These are phyloP conservation scores for Acanthacorydalis orientalis DNA, from an alignment of 2,888 invertebrate species.

Conservation along the genomic window DNA sequence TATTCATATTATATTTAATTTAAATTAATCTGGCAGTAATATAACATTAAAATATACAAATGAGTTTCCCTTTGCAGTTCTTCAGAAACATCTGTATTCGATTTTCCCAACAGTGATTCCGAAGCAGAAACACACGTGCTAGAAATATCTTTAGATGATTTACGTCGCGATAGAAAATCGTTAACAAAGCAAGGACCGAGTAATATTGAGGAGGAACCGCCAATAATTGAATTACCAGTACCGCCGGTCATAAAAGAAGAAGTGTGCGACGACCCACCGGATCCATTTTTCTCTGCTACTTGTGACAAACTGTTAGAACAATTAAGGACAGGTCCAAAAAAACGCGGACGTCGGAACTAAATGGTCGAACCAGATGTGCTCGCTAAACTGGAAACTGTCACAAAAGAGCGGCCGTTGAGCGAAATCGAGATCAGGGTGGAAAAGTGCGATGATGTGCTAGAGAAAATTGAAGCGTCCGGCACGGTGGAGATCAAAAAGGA, in stretches of 20 bases:
- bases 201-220: constrained; percentile 25
- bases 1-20: too few relatives aligned
- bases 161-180: constrained; percentile 35
- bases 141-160: constrained; percentile 53
- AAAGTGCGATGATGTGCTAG: neutral
- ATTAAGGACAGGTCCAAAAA: constrained; percentile 42
- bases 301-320: constrained; percentile 70
- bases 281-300: constrained; percentile 46
- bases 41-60: too few relatives aligned
- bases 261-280: constrained; percentile 24
- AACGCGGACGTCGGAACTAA: constrained; percentile 36
- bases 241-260: constrained; percentile 16
- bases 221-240: constrained; percentile 18
- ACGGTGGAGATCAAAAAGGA: constrained; percentile 6
- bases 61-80: constrained; percentile 36
- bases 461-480: neutral
- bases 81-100: constrained; percentile 46
- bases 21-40: too few relatives aligned
- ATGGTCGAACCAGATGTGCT: constrained; percentile 17
- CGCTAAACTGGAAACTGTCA: constrained; percentile 18
- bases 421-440: constrained; percentile 12
- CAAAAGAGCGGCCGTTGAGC: constrained; percentile 15
- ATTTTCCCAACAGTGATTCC: constrained; percentile 43
- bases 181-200: constrained; percentile 40
- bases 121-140: constrained; percentile 42